These are phyloP conservation scores for Dendronephthya gigantea DNA, from an alignment of 64 coral and sea anemone genomes.

Conservation along the genomic window DNA sequence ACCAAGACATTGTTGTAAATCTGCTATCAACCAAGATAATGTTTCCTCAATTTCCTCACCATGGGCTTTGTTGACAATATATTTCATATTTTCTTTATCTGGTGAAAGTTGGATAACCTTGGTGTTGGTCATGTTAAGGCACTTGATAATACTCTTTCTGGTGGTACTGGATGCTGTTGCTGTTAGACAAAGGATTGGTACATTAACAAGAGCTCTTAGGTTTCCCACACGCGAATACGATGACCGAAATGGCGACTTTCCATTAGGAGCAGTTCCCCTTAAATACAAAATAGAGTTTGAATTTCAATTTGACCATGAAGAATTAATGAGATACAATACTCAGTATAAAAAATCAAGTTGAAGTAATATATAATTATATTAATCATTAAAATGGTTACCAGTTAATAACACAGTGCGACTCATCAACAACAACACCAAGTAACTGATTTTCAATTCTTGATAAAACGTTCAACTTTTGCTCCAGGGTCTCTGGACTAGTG, in stretches of 20 bases:
- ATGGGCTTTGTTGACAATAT: background rate
- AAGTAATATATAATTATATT: background rate
- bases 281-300: too few species aligned
- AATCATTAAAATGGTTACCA: slow-evolving; percentile 2
- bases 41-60: too few species aligned
- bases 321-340: background rate
- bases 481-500: background rate
- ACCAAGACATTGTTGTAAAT: too few species aligned
- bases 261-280: too few species aligned
- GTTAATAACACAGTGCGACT: background rate
- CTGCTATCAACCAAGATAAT: too few species aligned
- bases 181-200: background rate
- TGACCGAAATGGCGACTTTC: background rate
- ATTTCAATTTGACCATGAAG: too few species aligned
- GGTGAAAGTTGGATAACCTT: background rate
- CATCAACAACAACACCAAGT: background rate
- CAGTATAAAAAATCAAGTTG: background rate
- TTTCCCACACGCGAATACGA: background rate
- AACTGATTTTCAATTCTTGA: background rate
- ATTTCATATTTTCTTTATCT: background rate
- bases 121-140: background rate
- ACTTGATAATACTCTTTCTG: background rate
- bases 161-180: background rate
- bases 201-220: background rate
- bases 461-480: background rate